phyloP scores from a whole-genome alignment of 1,140 invertebrate species.

The Ips typographus region DNA sequence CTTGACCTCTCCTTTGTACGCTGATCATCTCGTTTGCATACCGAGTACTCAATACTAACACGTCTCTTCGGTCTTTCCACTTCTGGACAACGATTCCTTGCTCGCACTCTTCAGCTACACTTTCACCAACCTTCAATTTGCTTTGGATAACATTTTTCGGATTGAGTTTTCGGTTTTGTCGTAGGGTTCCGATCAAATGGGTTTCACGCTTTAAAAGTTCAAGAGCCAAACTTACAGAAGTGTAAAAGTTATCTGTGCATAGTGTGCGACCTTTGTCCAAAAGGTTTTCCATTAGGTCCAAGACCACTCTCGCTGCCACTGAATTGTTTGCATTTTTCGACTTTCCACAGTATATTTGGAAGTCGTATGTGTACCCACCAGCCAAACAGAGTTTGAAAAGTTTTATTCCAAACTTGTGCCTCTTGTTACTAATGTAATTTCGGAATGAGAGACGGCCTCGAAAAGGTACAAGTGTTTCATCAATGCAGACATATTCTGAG shows the following conservation, averaged over 20 bases:
- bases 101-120: conserved; percentile 41
- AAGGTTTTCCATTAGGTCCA: conserved; percentile 28
- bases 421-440: neutral
- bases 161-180: conserved; percentile 47
- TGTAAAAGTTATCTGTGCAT: conserved; percentile 48
- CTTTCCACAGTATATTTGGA: neutral
- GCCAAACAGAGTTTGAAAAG: conserved; percentile 1
- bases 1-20: too few relatives aligned
- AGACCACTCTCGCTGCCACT: neutral
- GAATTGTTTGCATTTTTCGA: too few relatives aligned
- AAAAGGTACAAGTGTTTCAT: neutral
- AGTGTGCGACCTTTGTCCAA: conserved; percentile 2
- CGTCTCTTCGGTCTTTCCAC: too few relatives aligned
- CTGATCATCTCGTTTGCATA: too few relatives aligned
- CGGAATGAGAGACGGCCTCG: neutral
- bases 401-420: too few relatives aligned
- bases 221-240: conserved; percentile 50
- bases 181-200: conserved; percentile 53
- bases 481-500: neutral
- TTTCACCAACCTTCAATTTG: too few relatives aligned
- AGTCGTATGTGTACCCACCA: neutral
- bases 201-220: conserved; percentile 50
- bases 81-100: too few relatives aligned
- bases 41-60: too few relatives aligned
- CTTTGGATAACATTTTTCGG: conserved; percentile 46